These are phyloP conservation scores for Drosophila pallidifrons DNA, from an alignment of 1,140 invertebrate species.

Conservation along the genomic window DNA sequence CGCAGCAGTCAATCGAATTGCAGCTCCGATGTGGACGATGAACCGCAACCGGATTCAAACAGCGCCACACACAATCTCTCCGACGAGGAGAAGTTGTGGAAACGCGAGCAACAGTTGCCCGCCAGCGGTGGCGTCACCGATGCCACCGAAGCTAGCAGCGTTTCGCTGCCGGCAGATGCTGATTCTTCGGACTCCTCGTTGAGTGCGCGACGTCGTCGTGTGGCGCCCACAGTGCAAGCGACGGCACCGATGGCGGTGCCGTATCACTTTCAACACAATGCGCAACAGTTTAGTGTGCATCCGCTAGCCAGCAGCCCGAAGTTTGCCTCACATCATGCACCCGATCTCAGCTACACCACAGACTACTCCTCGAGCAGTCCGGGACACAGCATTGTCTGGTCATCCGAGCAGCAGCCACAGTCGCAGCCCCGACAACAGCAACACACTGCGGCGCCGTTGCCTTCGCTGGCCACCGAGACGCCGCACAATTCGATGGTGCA, in stretches of 20 bases:
- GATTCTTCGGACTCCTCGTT: slow-evolving; percentile 77
- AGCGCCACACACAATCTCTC: slow-evolving; percentile 69
- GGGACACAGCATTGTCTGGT: slow-evolving; percentile 76
- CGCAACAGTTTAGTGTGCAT: slow-evolving; percentile 87
- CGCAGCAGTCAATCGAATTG: slow-evolving; percentile 45
- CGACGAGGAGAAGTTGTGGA: slow-evolving; percentile 85
- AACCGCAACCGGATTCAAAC: slow-evolving; percentile 56
- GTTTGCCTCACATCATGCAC: slow-evolving; percentile 60
- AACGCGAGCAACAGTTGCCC: slow-evolving; percentile 57
- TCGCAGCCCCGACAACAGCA: neutral
- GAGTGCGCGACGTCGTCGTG: slow-evolving; percentile 86
- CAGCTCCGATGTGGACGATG: slow-evolving; percentile 52
- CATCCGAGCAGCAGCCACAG: slow-evolving; percentile 60
- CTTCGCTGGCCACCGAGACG: slow-evolving; percentile 66
- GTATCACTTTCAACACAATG: slow-evolving; percentile 85
- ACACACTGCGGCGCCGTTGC: neutral
- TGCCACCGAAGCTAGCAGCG: slow-evolving; percentile 43
- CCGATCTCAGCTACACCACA: slow-evolving; percentile 83
- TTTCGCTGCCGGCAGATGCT: slow-evolving; percentile 47
- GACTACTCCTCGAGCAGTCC: slow-evolving; percentile 82
- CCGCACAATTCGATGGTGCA: slow-evolving; percentile 86
- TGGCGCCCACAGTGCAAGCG: slow-evolving; percentile 2
- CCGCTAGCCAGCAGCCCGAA: slow-evolving; percentile 79
- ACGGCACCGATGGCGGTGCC: slow-evolving; percentile 69
- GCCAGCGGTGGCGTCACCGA: slow-evolving; percentile 24